Conservation (phyloP, 1,140 invertebrate species). For the Formica selysi region DNA sequence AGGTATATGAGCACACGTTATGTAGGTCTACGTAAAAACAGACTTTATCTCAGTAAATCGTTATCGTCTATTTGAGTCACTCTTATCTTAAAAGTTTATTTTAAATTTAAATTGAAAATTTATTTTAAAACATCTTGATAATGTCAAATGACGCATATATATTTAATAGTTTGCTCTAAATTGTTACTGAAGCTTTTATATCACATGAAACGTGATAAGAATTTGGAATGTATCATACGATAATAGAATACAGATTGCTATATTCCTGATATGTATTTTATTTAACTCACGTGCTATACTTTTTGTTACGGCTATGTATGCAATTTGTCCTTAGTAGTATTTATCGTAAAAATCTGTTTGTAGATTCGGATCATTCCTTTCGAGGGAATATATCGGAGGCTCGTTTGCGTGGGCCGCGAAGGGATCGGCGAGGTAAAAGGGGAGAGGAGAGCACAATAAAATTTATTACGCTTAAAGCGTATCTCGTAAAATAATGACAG, state of each 20-base stretch:
- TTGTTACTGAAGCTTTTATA: background rate
- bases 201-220: background rate
- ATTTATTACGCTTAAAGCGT: conserved; percentile 75
- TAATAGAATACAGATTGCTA: background rate
- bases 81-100: background rate
- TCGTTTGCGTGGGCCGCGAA: conserved; percentile 47
- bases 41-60: conserved; percentile 10
- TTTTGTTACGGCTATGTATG: background rate
- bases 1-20: background rate
- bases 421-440: conserved; percentile 32
- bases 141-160: background rate
- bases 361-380: conserved; percentile 51
- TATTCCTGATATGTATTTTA: background rate
- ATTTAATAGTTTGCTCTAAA: background rate
- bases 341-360: conserved; percentile 64
- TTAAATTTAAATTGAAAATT: background rate
- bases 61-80: background rate
- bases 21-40: background rate
- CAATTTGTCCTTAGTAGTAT: conserved; percentile 27
- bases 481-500: conserved; percentile 78
- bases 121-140: background rate
- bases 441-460: conserved; percentile 65
- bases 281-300: background rate
- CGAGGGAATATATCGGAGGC: conserved; percentile 22
- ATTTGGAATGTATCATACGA: background rate